These are phyloP conservation scores for Cydia fagiglandana DNA, from an alignment of 1,140 invertebrate genomes.

Conservation along the genomic window DNA sequence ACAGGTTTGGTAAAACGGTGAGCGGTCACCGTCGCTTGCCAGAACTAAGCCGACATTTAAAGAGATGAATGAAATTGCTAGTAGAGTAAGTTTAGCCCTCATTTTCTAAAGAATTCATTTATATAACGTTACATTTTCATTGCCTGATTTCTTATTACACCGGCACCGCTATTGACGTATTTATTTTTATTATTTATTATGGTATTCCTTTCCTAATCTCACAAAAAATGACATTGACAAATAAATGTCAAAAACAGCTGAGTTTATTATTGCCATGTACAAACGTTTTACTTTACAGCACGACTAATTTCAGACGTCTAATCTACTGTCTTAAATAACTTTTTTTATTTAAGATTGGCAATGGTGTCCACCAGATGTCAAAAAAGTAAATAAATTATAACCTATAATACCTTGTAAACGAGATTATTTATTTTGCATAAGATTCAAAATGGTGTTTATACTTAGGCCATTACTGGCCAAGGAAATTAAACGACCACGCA, in stretches of 20 bases:
- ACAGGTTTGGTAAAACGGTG: constrained; percentile 63
- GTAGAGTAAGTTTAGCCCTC: not conserved
- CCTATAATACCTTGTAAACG: constrained; percentile 1
- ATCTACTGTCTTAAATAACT: not conserved
- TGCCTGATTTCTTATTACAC: not conserved
- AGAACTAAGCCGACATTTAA: constrained; percentile 35
- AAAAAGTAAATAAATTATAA: constrained; percentile 15
- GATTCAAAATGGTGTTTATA: constrained; percentile 61
- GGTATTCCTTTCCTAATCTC: too few relatives aligned
- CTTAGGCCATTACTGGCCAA: constrained; percentile 55
- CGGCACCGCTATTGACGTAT: not conserved
- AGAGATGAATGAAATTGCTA: constrained; percentile 36
- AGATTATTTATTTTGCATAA: not conserved
- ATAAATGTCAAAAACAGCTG: constrained; percentile 9
- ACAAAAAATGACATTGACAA: not conserved
- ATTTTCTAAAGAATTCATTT: not conserved
- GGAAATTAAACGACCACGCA: constrained; percentile 62
- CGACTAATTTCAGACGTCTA: not conserved
- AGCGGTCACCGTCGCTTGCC: constrained; percentile 62
- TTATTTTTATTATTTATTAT: too few relatives aligned
- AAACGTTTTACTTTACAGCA: not conserved
- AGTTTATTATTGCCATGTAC: not conserved
- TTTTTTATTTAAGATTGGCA: not conserved
- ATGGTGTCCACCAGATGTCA: not conserved
- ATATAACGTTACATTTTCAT: not conserved